Base-by-base conservation (phyloP, 2,888 invertebrate species). In the Ophion slaviceki region DNA sequence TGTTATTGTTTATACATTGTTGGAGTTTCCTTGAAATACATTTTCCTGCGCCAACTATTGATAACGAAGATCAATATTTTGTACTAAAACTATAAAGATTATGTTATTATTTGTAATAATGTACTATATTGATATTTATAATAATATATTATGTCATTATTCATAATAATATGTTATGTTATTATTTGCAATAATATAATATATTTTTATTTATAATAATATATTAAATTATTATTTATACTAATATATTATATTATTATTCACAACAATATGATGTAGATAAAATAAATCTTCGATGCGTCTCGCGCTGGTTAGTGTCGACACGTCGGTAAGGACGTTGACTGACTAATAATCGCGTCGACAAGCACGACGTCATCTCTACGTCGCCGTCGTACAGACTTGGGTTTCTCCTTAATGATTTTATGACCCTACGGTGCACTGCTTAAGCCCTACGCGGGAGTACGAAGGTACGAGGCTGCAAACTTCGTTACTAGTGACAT, bases 301-400 rank as follows among this genome's bases (percentile, higher is more conserved):
- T 36, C 32, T 66, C 14, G 53, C 17, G 36, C 32, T 66, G 14
- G n/a, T 11, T 64, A 0, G 14, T 66, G 1, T 17, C 11, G 66
- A 36, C 10, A 66, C 32, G 80, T 84, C 84, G 84, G 84, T 84
- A 84, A 84, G 61, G 32, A 47, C 24, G 84, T 36, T 79, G 74
- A 36, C 79, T 64, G 57, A 47, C 32, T 28, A n/a, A 8, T 45
- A 70, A 62, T 36, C 24, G 36, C 17, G 78, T 78, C 64, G 59
- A 72, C 64, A 77, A 76, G 66, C 47, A 64, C 80, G 64, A 64
- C 32, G 80, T 47, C 24, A 66, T 28, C 28, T 62, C 10, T n/a
- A 20, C 53, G 71, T 64, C 32, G 53, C 17, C 45, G 57, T 62
- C 28, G 20, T 32, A 3, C 17, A 72, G 36, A 14, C 64, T 53